Evolutionary conservation across 2,888 invertebrate species (phyloP).

Genomic region (Fragum fragum): DNA sequence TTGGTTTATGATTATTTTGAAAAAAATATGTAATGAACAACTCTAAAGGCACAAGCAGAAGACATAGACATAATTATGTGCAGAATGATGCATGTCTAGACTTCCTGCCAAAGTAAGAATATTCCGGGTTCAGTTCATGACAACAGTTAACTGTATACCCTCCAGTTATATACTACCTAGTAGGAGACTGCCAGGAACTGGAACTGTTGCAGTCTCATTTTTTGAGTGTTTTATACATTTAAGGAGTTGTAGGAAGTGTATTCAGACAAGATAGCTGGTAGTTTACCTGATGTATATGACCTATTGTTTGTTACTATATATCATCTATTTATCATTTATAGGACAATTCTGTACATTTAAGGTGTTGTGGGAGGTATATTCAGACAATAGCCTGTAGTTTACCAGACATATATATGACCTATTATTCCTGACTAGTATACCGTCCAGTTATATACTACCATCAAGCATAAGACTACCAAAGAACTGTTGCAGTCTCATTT

Average conservation of each 20-base stretch:
- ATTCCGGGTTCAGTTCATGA: too few relatives aligned
- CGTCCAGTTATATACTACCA: conserved; percentile 64
- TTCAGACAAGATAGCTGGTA: conserved; percentile 79
- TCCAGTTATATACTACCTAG: conserved; percentile 66
- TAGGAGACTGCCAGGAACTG: conserved; percentile 74
- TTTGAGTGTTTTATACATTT: conserved; percentile 69
- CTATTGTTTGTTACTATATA: too few relatives aligned
- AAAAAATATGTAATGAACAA: too few relatives aligned
- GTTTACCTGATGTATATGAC: conserved; percentile 80
- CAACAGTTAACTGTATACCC: too few relatives aligned
- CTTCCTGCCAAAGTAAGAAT: too few relatives aligned
- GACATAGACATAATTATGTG: too few relatives aligned
- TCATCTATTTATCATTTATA: too few relatives aligned
- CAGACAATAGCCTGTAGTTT: conserved; percentile 81
- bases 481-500: conserved; percentile 80
- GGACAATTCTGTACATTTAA: conserved; percentile 75
- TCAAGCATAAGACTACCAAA: conserved; percentile 68
- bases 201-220: conserved; percentile 80
- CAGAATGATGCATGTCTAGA: too few relatives aligned
- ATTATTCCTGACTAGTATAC: conserved; percentile 79
- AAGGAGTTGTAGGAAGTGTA: conserved; percentile 85
- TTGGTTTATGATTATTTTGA: too few relatives aligned
- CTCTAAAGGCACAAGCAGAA: too few relatives aligned
- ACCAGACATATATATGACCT: conserved; percentile 82
- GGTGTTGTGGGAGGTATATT: conserved; percentile 85